Evolutionary conservation across 2,888 invertebrate genomes (phyloP), one percentile per base, ranked within the genome.

Genomic region (Chrysodeixis includens): DNA sequence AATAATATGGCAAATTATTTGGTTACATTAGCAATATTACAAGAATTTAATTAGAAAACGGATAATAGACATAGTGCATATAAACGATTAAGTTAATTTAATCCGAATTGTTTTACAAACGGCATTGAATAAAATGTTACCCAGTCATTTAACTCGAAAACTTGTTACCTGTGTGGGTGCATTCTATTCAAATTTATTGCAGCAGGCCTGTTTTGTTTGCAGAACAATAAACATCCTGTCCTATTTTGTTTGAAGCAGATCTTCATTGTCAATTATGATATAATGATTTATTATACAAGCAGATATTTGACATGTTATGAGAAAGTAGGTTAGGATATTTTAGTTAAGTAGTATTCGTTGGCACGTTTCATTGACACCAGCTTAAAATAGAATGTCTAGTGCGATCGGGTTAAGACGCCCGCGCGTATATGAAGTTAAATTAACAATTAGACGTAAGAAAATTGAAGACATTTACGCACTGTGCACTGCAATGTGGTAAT

Each of bases 311-410:
- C 58, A 60, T 57, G 63, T 66, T 55, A 75, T 69, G 59, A 62
- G 59, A 70, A 81, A 74, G 70, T 77, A 72, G 89, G 90, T 88
- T 89, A 90, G 79, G 83, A 87, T 88, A 86, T 87, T 88, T 86
- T 82, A 78, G 89, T 90, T 89, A 88, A 86, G 83, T 75, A 80
- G 70, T 82, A 83, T 84, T 84, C 86, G 87, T 91, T 92, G 93
- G 93, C 93, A 92, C 92, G 90, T 88, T 84, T 79, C 90, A 88
- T 89, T 90, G 91, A 89, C 86, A 86, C 75, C 82, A 82, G 85
- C 86, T 86, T 81, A 84, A 92, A 93, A 93, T 93, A 93, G 91
- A 90, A 83, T 82, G 77, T 75, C 84, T 85, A 82, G 85, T 83
- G 81, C 82, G 82, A 82, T 80, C 82, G 73, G 76, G 85, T 85